Evolutionary conservation across 2,113 vertebrate genomes (phyloP), one percentile per base, ranked within the genome.

Genomic region (Lontra canadensis): DNA sequence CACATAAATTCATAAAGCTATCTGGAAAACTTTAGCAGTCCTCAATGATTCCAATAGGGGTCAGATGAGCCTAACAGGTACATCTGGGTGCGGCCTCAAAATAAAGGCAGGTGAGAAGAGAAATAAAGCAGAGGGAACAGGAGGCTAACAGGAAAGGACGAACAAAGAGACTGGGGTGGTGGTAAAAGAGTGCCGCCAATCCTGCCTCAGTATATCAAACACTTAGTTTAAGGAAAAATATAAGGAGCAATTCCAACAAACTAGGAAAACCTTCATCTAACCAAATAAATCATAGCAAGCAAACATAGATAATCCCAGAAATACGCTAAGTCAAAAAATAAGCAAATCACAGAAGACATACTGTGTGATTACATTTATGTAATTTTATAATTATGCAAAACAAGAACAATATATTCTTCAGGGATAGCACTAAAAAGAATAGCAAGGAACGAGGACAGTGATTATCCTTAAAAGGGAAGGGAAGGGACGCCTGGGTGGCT

Each of bases 191-290:
- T 47, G 44, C 34, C 36, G 59, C 26, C 78, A 63, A 67, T 74
- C 84, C 47, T 67, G 44, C 52, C 44, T 73, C 9, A 21, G 42
- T 21, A 74, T 42, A 42, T 3, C 59, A 55, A 87, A 86, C 34
- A 63, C 21, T 82, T 47, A n/a, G 26, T 55, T 82, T 83, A 71
- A 85, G 69, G 44, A 94, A 96, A 97, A 94, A 89, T 82, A 92
- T 80, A 90, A 88, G 73, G 76, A 88, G 17, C 61, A 92, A 94
- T 78, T 79, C 86, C 73, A 88, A 39, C 74, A 74, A 86, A n/a
- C 36, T 47, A 84, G 47, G 69, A 76, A 93, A 89, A 57, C 14
- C 34, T 90, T 26, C 59, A 78, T 23, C 59, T 55, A 93, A 94
- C 83, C 34, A 65, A 74, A 31, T 26, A 83, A 71, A 26, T 29